A percentile compares a stretch with the other conserved stretches of the same genome.
Conservation (phyloP, 2,888 invertebrate species). For the Netelia virgata region DNA sequence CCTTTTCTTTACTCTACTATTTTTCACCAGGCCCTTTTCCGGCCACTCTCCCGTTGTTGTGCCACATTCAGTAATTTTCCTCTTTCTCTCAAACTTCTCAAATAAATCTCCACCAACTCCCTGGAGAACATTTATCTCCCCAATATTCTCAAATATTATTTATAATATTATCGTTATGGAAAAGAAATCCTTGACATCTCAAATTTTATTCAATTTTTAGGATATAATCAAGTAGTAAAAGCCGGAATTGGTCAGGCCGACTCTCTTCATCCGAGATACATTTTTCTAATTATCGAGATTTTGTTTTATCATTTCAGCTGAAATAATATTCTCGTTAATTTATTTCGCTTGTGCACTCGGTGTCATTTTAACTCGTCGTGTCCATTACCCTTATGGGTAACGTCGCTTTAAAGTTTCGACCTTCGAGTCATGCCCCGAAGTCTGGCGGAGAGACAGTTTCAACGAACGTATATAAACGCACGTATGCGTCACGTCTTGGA, state of each 20-base stretch:
- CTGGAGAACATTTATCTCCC: not conserved
- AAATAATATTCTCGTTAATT: no score
- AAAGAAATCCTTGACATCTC: not conserved
- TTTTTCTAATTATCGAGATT: not conserved
- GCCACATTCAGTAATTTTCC: not conserved
- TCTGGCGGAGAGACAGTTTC: conserved; percentile 14
- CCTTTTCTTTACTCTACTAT: conserved; percentile 62
- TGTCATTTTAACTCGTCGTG: not conserved
- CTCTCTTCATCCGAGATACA: not conserved
- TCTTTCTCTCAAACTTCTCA: not conserved
- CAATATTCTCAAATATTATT: not conserved
- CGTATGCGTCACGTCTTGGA: conserved; percentile 49
- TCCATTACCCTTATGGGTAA: conserved; percentile 39
- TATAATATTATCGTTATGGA: not conserved
- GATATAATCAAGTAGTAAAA: no score
- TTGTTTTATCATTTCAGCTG: no score
- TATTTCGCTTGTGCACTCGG: no score
- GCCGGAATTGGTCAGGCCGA: not conserved
- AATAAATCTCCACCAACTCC: not conserved
- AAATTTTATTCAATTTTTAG: no score
- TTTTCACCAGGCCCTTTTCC: conserved; percentile 43
- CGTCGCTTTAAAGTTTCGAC: conserved; percentile 17
- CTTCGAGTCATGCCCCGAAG: conserved; percentile 31
- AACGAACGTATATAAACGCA: not conserved
- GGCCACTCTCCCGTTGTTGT: conserved; percentile 33